phyloP scores from a whole-genome alignment of 2,888 invertebrate genomes.

The Itoplectis maculator region DNA sequence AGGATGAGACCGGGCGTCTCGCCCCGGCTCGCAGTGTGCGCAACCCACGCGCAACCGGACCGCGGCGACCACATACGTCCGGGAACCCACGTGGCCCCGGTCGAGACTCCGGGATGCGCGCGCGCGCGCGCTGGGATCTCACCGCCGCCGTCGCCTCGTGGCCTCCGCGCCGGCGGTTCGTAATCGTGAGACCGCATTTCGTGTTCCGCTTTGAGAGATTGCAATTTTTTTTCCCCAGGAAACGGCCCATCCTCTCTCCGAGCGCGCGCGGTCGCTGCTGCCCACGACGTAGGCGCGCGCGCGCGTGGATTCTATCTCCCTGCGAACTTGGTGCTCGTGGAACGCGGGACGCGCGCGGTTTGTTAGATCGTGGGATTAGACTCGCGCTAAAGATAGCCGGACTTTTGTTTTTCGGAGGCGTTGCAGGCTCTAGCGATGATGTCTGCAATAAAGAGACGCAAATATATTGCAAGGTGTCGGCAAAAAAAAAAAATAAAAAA shows the following conservation, averaged over 20 bases:
- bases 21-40: slow-evolving; percentile 53
- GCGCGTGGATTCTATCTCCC: slow-evolving; percentile 56
- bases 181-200: slow-evolving; percentile 72
- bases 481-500: too few relatives aligned
- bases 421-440: too few relatives aligned
- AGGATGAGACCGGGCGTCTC: slow-evolving; percentile 59
- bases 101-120: slow-evolving; percentile 45
- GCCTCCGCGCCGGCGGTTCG: slow-evolving; percentile 62
- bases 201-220: slow-evolving; percentile 71
- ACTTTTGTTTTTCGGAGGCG: not conserved
- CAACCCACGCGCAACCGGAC: slow-evolving; percentile 72
- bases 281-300: slow-evolving; percentile 50
- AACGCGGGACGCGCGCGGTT: slow-evolving; percentile 26
- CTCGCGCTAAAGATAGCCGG: not conserved
- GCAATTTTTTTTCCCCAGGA: slow-evolving; percentile 66
- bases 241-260: slow-evolving; percentile 64
- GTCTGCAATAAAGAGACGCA: too few relatives aligned
- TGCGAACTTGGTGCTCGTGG: slow-evolving; percentile 14
- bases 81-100: slow-evolving; percentile 71
- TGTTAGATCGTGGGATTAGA: slow-evolving; percentile 42
- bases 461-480: too few relatives aligned
- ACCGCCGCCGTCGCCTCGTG: slow-evolving; percentile 64
- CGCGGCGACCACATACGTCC: slow-evolving; percentile 73
- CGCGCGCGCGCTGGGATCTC: slow-evolving; percentile 58
- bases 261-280: slow-evolving; percentile 52